phyloP scores from a whole-genome alignment of 2,888 invertebrate species.

The Villa cingulata region DNA sequence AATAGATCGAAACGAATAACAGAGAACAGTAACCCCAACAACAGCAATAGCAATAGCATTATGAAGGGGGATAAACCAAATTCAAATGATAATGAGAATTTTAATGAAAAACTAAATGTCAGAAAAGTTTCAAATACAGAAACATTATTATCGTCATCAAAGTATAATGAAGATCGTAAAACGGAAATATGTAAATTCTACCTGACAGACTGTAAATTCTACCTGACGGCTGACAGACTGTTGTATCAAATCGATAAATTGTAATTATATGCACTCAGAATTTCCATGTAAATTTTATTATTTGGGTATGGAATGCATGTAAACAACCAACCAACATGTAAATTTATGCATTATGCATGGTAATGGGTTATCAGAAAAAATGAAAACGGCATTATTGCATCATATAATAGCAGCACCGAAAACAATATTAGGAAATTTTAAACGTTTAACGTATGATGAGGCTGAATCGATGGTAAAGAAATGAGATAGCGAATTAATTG shows the following conservation, averaged over 20 bases:
- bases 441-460: slow-evolving; percentile 2
- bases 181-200: slow-evolving; percentile 11
- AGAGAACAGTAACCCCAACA: neutral
- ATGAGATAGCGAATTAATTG: neutral
- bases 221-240: slow-evolving; percentile 8
- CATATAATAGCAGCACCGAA: slow-evolving; percentile 9
- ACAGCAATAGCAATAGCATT: too few relatives aligned
- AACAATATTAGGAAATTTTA: slow-evolving; percentile 9
- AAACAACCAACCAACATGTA: slow-evolving; percentile 6
- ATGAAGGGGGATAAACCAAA: too few relatives aligned
- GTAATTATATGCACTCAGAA: slow-evolving; percentile 10
- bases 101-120: too few relatives aligned
- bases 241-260: slow-evolving; percentile 4
- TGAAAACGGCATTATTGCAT: slow-evolving; percentile 5
- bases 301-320: slow-evolving; percentile 6
- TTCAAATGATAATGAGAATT: too few relatives aligned
- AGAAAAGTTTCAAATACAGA: too few relatives aligned
- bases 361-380: slow-evolving; percentile 4
- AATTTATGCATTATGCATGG: slow-evolving; percentile 11
- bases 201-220: slow-evolving; percentile 11
- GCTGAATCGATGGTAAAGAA: slow-evolving; percentile 1
- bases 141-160: neutral
- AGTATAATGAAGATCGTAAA: slow-evolving; percentile 1
- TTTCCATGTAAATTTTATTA: slow-evolving; percentile 11
- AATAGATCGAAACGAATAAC: too few relatives aligned